phyloP scores from a whole-genome alignment of 2,797 vertebrate species.

The Lepilemur ruficaudatus region DNA sequence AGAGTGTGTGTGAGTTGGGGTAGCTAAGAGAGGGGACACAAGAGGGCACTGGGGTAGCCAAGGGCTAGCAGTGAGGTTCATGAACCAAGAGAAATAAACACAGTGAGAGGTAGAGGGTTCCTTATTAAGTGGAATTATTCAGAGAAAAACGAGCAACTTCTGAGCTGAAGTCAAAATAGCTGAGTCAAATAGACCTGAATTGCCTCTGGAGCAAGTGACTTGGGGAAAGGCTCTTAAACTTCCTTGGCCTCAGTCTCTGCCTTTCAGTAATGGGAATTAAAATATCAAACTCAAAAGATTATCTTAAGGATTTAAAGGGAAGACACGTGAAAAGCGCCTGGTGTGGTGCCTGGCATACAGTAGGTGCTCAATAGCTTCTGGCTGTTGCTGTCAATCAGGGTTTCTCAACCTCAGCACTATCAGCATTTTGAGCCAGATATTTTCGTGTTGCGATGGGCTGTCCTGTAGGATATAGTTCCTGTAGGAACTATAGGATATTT shows the following conservation, averaged over 20 bases:
- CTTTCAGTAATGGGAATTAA: neutral
- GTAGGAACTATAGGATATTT: neutral
- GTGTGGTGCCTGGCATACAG: neutral
- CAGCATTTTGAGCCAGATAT: neutral
- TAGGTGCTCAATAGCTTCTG: neutral
- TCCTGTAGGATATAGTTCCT: neutral
- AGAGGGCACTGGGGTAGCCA: neutral
- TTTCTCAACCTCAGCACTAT: neutral
- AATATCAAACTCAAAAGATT: neutral
- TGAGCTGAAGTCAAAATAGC: neutral
- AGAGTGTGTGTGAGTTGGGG: rapidly evolving
- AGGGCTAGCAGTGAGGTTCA: neutral
- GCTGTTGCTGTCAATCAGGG: neutral
- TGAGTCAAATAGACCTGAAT: neutral
- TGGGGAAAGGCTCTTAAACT: neutral
- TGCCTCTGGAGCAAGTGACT: neutral
- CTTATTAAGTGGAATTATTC: neutral
- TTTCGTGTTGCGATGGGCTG: neutral
- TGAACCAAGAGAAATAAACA: neutral
- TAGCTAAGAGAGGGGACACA: neutral
- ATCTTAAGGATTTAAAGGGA: neutral
- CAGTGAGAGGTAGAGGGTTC: neutral
- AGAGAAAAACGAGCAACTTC: neutral
- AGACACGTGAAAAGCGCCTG: neutral
- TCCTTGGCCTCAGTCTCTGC: neutral